A percentile compares a stretch with the other conserved stretches of the same genome.
These are phyloP conservation scores for Serranus cabrilla DNA, from an alignment of 2,797 vertebrate genomes.

Conservation along the genomic window DNA sequence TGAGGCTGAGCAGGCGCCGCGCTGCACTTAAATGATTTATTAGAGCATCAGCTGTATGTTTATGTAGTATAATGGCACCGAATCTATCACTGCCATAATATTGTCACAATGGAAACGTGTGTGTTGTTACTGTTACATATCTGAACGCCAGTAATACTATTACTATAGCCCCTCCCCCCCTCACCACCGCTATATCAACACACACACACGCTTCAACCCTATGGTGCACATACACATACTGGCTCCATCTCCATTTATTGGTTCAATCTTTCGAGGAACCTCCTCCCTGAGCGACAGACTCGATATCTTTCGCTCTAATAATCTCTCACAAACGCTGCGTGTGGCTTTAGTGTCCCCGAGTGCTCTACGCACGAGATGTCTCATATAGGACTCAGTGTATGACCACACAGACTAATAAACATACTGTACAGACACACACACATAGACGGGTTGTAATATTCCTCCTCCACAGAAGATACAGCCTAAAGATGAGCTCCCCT, in stretches of 20 bases:
- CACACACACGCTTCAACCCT: constrained; percentile 54
- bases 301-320: constrained; percentile 86
- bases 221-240: constrained; percentile 62
- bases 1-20: constrained; percentile 55
- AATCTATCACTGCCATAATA: constrained; percentile 66
- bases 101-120: constrained; percentile 64
- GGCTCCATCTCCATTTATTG: constrained; percentile 62
- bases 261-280: constrained; percentile 83
- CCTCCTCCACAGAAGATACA: constrained; percentile 8
- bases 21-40: constrained; percentile 61
- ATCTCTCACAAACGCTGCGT: constrained; percentile 81
- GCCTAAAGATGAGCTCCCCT: not conserved
- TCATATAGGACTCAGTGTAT: constrained; percentile 31
- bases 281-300: constrained; percentile 80
- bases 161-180: constrained; percentile 38
- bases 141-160: constrained; percentile 58
- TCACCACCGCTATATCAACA: constrained; percentile 27
- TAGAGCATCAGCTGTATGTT: constrained; percentile 61
- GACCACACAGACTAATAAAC: constrained; percentile 40
- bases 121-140: constrained; percentile 60
- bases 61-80: constrained; percentile 55
- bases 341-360: constrained; percentile 76
- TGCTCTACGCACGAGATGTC: constrained; percentile 75
- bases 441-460: not conserved
- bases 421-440: not conserved